Percentiles rank a stretch among this genome's conserved stretches.
Evolutionary conservation across 2,797 vertebrate genomes (phyloP).

Genomic region (Toxotes lorentzi): DNA sequence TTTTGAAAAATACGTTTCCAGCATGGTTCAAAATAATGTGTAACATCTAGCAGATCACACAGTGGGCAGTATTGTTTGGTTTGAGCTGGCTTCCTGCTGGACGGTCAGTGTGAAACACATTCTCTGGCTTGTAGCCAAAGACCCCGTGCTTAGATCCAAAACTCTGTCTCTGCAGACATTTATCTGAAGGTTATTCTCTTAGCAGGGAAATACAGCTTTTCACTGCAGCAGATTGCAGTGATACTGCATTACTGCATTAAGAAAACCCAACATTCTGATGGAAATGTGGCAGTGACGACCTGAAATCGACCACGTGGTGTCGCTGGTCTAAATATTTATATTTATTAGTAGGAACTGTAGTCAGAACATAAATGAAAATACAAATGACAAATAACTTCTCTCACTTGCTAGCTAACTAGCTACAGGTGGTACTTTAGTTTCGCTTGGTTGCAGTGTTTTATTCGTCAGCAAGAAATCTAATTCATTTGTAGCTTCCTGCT

Average conservation of each 20-base stretch:
- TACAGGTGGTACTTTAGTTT: too few species aligned
- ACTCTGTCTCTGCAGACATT: constrained; percentile 22
- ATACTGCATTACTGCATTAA: neutral
- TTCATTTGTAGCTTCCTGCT: neutral
- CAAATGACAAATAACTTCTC: too few species aligned
- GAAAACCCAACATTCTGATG: neutral
- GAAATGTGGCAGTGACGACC: neutral
- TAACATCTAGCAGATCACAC: constrained; percentile 15
- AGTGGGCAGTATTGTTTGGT: constrained; percentile 37
- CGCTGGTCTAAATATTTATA: too few species aligned
- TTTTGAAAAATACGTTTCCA: constrained; percentile 11
- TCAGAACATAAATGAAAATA: too few species aligned
- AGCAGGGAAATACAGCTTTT: neutral
- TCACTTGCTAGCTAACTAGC: too few species aligned
- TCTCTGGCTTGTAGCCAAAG: constrained; percentile 48
- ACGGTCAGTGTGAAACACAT: constrained; percentile 32
- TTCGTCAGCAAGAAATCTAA: neutral
- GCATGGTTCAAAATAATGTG: neutral
- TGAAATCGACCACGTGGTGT: neutral
- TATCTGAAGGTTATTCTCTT: constrained; percentile 25
- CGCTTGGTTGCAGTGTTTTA: too few species aligned
- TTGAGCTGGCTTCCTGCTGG: constrained; percentile 53
- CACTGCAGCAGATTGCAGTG: neutral
- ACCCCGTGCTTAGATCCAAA: constrained; percentile 7
- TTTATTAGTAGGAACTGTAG: too few species aligned